Conservation (phyloP, 2,888 invertebrate species). For the Tipula unca region DNA sequence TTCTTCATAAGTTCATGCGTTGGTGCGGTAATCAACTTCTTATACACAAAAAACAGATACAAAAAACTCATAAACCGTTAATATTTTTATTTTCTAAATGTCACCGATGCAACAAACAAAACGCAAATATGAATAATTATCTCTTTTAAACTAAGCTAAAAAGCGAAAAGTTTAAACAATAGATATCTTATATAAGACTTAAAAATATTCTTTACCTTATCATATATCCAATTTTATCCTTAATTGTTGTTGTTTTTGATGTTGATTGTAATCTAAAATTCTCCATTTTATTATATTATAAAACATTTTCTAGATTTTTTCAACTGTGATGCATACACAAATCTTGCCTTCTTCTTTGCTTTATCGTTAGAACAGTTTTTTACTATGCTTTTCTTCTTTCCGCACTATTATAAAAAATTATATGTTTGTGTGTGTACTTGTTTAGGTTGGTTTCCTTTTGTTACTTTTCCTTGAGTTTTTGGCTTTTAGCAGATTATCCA, state of each 20-base stretch:
- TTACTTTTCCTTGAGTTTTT: not conserved
- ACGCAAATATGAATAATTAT: not conserved
- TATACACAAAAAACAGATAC: not conserved
- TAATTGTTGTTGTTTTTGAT: conserved; percentile 21
- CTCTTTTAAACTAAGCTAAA: not conserved
- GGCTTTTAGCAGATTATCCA: not conserved
- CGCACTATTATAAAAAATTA: not conserved
- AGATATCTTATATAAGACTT: not conserved
- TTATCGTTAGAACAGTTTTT: not conserved
- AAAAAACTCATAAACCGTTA: not conserved
- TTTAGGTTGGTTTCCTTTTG: not conserved
- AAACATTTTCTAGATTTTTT: conserved; percentile 23
- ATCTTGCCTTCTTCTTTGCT: not conserved
- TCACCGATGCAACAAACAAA: conserved; percentile 1
- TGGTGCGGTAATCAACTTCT: not conserved
- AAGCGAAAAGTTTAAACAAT: not conserved
- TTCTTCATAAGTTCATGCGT: not conserved
- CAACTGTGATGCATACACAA: conserved; percentile 8
- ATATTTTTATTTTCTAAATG: not conserved
- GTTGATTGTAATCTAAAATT: conserved; percentile 15
- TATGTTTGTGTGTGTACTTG: not conserved
- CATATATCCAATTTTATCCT: conserved; percentile 25
- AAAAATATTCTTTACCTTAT: conserved; percentile 24
- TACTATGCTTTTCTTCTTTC: not conserved
- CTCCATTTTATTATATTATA: conserved; percentile 26